phyloP scores from a whole-genome alignment of 2,888 invertebrate genomes.

The Aromia moschata region DNA sequence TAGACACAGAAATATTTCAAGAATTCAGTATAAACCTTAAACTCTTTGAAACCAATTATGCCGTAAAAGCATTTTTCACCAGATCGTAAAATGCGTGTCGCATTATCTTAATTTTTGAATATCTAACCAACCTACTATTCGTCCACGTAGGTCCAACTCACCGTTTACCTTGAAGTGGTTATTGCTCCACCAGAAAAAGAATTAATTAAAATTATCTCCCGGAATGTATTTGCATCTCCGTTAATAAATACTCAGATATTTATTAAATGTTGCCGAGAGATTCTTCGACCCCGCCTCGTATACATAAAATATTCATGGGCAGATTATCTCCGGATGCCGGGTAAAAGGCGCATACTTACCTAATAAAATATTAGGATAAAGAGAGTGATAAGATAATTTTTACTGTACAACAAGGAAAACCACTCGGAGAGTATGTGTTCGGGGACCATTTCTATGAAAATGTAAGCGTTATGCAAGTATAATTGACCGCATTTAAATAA shows the following conservation, averaged over 20 bases:
- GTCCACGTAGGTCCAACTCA: too few species aligned
- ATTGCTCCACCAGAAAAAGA: background rate
- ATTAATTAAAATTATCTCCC: background rate
- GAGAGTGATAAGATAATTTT: slow-evolving; percentile 22
- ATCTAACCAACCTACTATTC: too few species aligned
- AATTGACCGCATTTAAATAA: slow-evolving; percentile 21
- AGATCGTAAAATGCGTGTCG: too few species aligned
- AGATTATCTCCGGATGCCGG: background rate
- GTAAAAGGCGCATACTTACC: slow-evolving; percentile 7
- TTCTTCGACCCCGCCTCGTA: background rate
- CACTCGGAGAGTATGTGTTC: slow-evolving; percentile 18
- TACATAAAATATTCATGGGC: slow-evolving; percentile 16
- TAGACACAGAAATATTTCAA: too few species aligned
- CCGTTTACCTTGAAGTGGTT: background rate
- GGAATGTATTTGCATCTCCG: background rate
- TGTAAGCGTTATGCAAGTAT: slow-evolving; percentile 17
- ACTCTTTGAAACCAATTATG: too few species aligned
- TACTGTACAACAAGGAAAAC: slow-evolving; percentile 24
- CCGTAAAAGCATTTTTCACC: too few species aligned
- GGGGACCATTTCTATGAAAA: slow-evolving; percentile 18
- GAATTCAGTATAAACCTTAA: too few species aligned
- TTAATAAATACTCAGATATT: background rate
- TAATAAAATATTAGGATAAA: slow-evolving; percentile 25
- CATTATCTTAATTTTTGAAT: too few species aligned
- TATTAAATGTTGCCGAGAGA: background rate